These are phyloP conservation scores for Agonum fuliginosum DNA, from an alignment of 2,888 invertebrate species.

Conservation along the genomic window DNA sequence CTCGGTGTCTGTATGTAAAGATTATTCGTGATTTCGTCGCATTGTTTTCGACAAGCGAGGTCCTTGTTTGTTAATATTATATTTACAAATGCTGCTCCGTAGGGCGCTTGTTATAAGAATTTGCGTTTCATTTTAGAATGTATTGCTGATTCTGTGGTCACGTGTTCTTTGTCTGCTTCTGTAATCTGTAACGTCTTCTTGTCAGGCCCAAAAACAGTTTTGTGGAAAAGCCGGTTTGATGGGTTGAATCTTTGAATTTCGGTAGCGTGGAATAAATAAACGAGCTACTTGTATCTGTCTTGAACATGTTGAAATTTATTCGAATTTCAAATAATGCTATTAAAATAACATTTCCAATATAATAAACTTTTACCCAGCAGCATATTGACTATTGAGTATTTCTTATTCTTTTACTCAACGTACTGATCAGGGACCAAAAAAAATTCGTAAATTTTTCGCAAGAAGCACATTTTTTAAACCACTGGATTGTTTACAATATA, in stretches of 20 bases:
- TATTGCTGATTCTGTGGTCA: too few species aligned
- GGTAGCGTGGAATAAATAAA: neutral
- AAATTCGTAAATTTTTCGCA: too few species aligned
- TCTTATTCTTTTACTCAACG: too few species aligned
- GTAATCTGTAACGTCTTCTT: too few species aligned
- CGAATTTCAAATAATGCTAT: too few species aligned
- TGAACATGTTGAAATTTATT: neutral
- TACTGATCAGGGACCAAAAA: too few species aligned
- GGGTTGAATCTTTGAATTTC: too few species aligned
- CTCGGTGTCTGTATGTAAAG: neutral
- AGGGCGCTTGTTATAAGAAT: conserved; percentile 2
- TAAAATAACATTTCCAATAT: too few species aligned
- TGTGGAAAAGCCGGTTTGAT: neutral
- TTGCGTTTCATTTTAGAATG: conserved; percentile 14
- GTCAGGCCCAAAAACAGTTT: conserved; percentile 1
- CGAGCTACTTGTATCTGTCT: neutral
- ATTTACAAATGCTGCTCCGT: conserved; percentile 3
- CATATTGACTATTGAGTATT: too few species aligned
- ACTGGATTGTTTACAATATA: too few species aligned
- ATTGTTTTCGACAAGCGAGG: conserved; percentile 25
- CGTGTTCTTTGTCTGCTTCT: conserved; percentile 7
- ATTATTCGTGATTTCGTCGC: conserved; percentile 8
- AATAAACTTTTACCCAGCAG: too few species aligned
- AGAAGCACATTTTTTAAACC: too few species aligned
- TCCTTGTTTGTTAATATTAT: conserved; percentile 33